Conservation (phyloP, 1,140 invertebrate species). For the Philopotamus ludificatus region DNA sequence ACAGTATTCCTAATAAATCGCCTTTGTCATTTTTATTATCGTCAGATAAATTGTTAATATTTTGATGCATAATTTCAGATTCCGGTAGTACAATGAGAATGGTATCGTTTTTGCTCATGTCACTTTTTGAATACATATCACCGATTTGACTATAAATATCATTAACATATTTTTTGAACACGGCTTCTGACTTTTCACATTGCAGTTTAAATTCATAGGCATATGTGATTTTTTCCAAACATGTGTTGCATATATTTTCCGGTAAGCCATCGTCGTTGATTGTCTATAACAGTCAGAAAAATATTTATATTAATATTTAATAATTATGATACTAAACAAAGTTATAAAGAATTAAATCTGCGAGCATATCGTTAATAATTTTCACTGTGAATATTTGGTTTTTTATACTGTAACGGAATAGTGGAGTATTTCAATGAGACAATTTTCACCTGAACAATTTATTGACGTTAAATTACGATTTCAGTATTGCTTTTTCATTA, state of each 20-base stretch:
- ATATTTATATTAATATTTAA: too few relatives aligned
- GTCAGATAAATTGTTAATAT: background rate
- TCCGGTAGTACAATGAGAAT: conserved; percentile 31
- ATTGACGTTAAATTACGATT: too few relatives aligned
- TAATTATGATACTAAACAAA: too few relatives aligned
- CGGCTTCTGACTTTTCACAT: conserved; percentile 31
- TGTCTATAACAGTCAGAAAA: too few relatives aligned
- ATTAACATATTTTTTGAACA: conserved; percentile 29
- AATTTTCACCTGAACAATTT: too few relatives aligned
- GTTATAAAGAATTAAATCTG: too few relatives aligned
- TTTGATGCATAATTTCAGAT: conserved; percentile 9
- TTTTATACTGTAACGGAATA: too few relatives aligned
- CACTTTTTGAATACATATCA: background rate
- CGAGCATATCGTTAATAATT: too few relatives aligned
- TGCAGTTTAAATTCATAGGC: conserved; percentile 35
- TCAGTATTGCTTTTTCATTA: too few relatives aligned
- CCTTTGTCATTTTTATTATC: background rate
- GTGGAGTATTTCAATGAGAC: too few relatives aligned
- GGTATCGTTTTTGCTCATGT: conserved; percentile 26
- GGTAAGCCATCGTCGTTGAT: conserved; percentile 19
- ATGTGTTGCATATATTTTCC: conserved; percentile 30
- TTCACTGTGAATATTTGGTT: too few relatives aligned
- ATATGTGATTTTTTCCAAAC: conserved; percentile 21
- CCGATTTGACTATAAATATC: conserved; percentile 13
- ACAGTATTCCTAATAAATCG: background rate